Percentiles rank a stretch among this genome's conserved stretches.
phyloP scores from a whole-genome alignment of 2,113 vertebrate genomes.

The Caranx melampygus region DNA sequence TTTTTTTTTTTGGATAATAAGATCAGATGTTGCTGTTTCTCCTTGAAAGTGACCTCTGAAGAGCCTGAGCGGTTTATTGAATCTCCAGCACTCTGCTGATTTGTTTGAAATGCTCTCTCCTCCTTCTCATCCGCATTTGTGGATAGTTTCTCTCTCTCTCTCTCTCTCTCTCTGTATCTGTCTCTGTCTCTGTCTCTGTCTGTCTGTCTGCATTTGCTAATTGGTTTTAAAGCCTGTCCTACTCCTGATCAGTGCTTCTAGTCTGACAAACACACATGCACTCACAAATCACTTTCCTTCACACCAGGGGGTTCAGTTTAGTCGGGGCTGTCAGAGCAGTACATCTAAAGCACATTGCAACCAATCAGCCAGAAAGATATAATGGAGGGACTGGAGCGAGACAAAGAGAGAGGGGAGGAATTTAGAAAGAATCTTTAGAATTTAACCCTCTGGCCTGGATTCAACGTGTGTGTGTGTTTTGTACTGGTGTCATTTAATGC shows the following conservation, averaged over 20 bases:
- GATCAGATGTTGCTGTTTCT: constrained; percentile 29
- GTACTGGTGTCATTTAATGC: not conserved
- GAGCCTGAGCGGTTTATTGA: constrained; percentile 39
- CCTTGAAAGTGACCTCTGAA: constrained; percentile 44
- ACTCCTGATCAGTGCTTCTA: constrained; percentile 40
- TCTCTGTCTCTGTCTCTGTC: not conserved
- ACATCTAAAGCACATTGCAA: constrained; percentile 44
- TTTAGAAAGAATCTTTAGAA: constrained; percentile 36
- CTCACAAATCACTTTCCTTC: constrained; percentile 11
- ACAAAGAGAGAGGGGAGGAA: constrained; percentile 17
- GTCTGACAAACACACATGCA: not conserved
- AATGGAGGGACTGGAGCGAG: constrained; percentile 35
- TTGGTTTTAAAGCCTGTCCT: constrained; percentile 49
- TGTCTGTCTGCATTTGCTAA: constrained; percentile 50
- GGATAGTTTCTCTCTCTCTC: constrained; percentile 3
- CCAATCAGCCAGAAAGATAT: constrained; percentile 57
- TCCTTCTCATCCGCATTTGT: not conserved
- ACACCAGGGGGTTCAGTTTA: constrained; percentile 45
- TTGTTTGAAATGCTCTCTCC: not conserved
- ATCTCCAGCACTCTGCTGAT: constrained; percentile 13
- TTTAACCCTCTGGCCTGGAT: constrained; percentile 26
- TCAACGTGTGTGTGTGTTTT: not conserved
- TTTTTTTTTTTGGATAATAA: constrained; percentile 18
- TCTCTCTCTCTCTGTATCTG: not conserved
- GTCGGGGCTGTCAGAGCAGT: constrained; percentile 56